Conservation (phyloP, 2,888 invertebrate genomes). For the Brachyptera risi region DNA sequence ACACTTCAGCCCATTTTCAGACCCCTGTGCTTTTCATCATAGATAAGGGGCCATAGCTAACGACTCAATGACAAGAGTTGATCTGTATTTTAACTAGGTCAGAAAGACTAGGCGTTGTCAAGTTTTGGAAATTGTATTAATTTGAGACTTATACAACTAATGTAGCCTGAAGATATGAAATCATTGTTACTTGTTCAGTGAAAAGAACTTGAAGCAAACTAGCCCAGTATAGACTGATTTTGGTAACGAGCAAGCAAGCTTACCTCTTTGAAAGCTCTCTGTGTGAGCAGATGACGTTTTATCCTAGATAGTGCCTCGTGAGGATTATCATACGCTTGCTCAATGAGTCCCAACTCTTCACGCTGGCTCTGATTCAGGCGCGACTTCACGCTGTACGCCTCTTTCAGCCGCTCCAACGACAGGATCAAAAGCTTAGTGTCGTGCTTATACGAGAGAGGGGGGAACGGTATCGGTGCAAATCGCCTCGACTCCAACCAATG, state of each 20-base stretch:
- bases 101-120: no score
- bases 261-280: constrained; percentile 97
- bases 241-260: no score
- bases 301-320: constrained; percentile 98
- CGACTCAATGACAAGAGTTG: no score
- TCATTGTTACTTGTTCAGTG: no score
- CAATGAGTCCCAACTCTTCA: constrained; percentile 96
- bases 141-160: no score
- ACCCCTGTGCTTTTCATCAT: constrained; percentile 35
- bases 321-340: constrained; percentile 99
- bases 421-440: constrained; percentile 97
- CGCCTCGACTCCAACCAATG: constrained; percentile 98
- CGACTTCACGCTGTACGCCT: constrained; percentile 97
- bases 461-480: constrained; percentile 99
- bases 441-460: constrained; percentile 98
- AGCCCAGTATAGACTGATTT: no score
- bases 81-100: no score
- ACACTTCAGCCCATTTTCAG: constrained; percentile 36
- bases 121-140: no score
- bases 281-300: constrained; percentile 97
- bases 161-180: no score
- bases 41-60: background rate
- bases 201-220: no score
- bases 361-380: constrained; percentile 97
- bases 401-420: constrained; percentile 92